Conservation (phyloP, 2,797 vertebrate species). For the Coregonus suidteri region DNA sequence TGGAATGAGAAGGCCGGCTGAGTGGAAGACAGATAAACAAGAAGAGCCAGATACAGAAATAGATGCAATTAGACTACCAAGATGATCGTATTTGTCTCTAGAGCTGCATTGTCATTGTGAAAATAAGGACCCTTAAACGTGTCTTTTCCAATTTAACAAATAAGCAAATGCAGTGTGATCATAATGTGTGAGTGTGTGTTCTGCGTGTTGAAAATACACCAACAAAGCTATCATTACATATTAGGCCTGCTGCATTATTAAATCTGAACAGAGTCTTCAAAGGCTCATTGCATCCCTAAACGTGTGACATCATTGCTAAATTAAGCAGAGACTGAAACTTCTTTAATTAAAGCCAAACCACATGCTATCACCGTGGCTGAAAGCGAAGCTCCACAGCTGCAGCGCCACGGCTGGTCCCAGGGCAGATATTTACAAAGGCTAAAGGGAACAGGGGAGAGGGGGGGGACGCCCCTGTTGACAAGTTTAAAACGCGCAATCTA, state of each 20-base stretch:
- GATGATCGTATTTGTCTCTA: neutral
- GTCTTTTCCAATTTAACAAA: neutral
- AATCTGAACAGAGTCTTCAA: conserved; percentile 7
- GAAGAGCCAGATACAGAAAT: neutral
- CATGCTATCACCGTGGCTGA: conserved; percentile 44
- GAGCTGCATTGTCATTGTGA: neutral
- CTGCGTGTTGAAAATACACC: neutral
- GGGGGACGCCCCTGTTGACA: conserved; percentile 32
- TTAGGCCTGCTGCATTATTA: neutral
- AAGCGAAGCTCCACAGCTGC: conserved; percentile 47
- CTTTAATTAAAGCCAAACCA: conserved; percentile 50
- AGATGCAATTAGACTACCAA: neutral
- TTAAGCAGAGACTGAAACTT: conserved; percentile 36
- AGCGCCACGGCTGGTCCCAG: neutral
- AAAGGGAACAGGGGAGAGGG: conserved; percentile 12
- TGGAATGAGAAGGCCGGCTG: neutral
- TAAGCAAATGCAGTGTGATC: neutral
- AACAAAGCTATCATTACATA: neutral
- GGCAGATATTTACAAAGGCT: no score
- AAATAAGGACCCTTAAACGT: neutral
- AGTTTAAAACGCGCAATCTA: conserved; percentile 49
- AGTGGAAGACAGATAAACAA: neutral
- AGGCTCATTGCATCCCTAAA: conserved; percentile 28
- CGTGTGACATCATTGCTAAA: conserved; percentile 53
- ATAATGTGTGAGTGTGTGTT: neutral